A percentile compares a stretch with the other conserved stretches of the same genome.
These are phyloP conservation scores for Trematocara variabile DNA, from an alignment of 2,113 vertebrate species.

Conservation along the genomic window DNA sequence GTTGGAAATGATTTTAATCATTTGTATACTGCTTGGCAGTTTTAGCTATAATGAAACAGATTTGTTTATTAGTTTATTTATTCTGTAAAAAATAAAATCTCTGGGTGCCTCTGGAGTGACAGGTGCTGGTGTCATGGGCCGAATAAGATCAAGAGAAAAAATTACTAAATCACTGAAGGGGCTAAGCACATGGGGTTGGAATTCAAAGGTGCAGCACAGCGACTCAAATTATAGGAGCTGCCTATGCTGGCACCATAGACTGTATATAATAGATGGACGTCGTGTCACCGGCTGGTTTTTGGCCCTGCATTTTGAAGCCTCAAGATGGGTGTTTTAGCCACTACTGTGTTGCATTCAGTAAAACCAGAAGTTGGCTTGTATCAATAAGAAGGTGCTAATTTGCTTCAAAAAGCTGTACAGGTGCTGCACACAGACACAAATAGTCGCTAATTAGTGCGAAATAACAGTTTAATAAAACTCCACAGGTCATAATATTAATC, in stretches of 20 bases:
- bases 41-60: not conserved
- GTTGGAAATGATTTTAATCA: not conserved
- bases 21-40: not conserved
- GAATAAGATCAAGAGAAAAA: not conserved
- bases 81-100: not conserved
- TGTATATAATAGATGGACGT: not conserved
- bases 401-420: not conserved
- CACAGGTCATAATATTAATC: not conserved
- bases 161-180: not conserved
- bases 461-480: not conserved
- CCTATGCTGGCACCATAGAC: not conserved
- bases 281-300: not conserved
- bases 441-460: not conserved
- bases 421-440: not conserved
- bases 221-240: not conserved
- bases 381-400: not conserved
- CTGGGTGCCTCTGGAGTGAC: not conserved
- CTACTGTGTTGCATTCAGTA: not conserved
- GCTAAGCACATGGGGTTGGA: not conserved
- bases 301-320: not conserved
- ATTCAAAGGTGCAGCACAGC: not conserved
- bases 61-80: not conserved
- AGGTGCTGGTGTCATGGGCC: not conserved
- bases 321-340: not conserved
- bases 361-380: not conserved